Base-by-base conservation (phyloP, 2,797 vertebrate genomes). In the Rousettus madagascariensis region DNA sequence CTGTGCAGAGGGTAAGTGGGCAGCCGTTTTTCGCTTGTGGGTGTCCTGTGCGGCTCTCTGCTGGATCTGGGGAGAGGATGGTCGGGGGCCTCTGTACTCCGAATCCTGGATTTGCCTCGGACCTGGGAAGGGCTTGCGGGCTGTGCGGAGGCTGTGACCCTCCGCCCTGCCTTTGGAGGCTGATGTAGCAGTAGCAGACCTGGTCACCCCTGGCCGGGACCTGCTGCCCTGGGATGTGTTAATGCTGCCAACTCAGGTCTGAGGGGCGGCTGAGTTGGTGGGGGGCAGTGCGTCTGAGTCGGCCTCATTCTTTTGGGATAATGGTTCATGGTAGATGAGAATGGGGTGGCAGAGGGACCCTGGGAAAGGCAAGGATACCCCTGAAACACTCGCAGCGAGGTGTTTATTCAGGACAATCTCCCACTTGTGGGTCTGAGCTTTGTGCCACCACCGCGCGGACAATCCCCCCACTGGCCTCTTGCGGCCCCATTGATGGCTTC, bases 1-100 rank as follows among this genome's bases (percentile, higher is more conserved):
- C 74, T 20, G 61, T 57, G 71, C 86, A 38, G 97, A 97, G 94
- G 98, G 98, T 98, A 97, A 98, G 98, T 95, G 36, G 68, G 86
- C 49, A 57, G 74, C 65, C 46, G n/a, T n/a, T 26, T 51, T 1
- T 46, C 24, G 80, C 83, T 28, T 41, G 13, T 46, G 43, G 53
- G 92, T 75, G 72, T 71, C 71, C 90, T 69, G 46, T 16, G 41
- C 36, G 63, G 77, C 30, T 93, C 53, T 78, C n/a, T 36, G 51
- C 26, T 57, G 57, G 93, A 38, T 43, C 30, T 20, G 30, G 61
- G 68, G 49, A 66, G 51, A n/a, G 26, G n/a, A 36, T 16, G 63
- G 51, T 6, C 24, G 63, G 41, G 4, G 26, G 17, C 59, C 83
- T 77, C 36, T 46, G 28, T 17, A 24, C 38, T 12, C 0, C 6